These are phyloP conservation scores for Heliconius ethilla DNA, from an alignment of 2,888 invertebrate genomes.

Conservation along the genomic window DNA sequence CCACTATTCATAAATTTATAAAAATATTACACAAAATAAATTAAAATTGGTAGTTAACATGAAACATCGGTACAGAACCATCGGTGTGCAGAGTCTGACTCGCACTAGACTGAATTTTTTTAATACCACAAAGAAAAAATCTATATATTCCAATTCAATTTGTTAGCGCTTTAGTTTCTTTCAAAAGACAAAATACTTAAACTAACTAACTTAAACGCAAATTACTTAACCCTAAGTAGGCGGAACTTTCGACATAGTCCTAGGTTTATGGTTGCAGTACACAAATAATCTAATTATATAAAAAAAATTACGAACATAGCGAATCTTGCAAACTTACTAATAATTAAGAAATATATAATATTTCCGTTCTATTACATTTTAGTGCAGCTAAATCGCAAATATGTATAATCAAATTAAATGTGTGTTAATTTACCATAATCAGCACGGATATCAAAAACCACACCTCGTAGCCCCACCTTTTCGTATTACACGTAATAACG, in stretches of 20 bases:
- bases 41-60: no score
- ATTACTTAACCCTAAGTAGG: slow-evolving; percentile 67
- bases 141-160: background rate
- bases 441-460: slow-evolving; percentile 7
- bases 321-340: background rate
- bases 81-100: no score
- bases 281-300: slow-evolving; percentile 21
- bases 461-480: background rate
- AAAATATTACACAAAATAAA: no score
- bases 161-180: slow-evolving; percentile 18
- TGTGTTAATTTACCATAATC: background rate
- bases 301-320: slow-evolving; percentile 6
- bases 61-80: no score
- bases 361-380: background rate
- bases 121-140: background rate
- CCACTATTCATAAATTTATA: no score
- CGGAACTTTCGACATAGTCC: slow-evolving; percentile 76
- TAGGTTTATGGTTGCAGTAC: slow-evolving; percentile 48
- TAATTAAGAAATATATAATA: background rate
- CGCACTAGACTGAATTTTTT: no score
- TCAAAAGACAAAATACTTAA: slow-evolving; percentile 50
- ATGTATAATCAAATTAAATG: no score
- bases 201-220: slow-evolving; percentile 34
- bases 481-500: background rate
- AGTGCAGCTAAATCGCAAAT: slow-evolving; percentile 27